These are phyloP conservation scores for Zophobas atratus DNA, from an alignment of 1,140 invertebrate genomes.

Conservation along the genomic window DNA sequence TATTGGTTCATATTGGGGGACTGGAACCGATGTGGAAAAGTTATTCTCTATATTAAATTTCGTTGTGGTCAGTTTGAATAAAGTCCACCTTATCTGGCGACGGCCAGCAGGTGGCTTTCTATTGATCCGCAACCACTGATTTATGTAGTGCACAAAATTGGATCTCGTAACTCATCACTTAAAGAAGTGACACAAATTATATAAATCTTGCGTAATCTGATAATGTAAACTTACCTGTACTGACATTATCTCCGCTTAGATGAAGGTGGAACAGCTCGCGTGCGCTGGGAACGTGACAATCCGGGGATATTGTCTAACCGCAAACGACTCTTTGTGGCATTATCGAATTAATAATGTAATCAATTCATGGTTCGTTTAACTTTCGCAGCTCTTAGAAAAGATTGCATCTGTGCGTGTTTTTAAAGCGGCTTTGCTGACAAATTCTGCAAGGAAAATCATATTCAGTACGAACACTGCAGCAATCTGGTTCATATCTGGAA, in stretches of 20 bases:
- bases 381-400: no score
- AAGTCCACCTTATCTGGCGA: not conserved
- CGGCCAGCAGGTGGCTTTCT: slow-evolving; percentile 16
- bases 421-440: no score
- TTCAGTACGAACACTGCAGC: no score
- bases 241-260: slow-evolving; percentile 23
- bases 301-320: slow-evolving; percentile 27
- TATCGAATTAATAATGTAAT: slow-evolving; percentile 10
- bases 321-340: slow-evolving; percentile 36
- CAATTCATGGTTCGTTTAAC: no score
- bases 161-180: slow-evolving; percentile 5
- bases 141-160: slow-evolving; percentile 26
- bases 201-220: slow-evolving; percentile 31
- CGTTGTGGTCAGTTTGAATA: slow-evolving; percentile 36
- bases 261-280: slow-evolving; percentile 19
- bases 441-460: no score
- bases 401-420: no score
- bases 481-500: no score
- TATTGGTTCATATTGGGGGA: slow-evolving; percentile 41
- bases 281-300: slow-evolving; percentile 36
- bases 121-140: not conserved
- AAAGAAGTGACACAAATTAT: slow-evolving; percentile 33
- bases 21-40: slow-evolving; percentile 26
- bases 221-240: slow-evolving; percentile 9
- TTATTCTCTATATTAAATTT: slow-evolving; percentile 38